Base-by-base conservation (phyloP, 2,113 vertebrate genomes). In the Pelecanoides urinatrix region DNA sequence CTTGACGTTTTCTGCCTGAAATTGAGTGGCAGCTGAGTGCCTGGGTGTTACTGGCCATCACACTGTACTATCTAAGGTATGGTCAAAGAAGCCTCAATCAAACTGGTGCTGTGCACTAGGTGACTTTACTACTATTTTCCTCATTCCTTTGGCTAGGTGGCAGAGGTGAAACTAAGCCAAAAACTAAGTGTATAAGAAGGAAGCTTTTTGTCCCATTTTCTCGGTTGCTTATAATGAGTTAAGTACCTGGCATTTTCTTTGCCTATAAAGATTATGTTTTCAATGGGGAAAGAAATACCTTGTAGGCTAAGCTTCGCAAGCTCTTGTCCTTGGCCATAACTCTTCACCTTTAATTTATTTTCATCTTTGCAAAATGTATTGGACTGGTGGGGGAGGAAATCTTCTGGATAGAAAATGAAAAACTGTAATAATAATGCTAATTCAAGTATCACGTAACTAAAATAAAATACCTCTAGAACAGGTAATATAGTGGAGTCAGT, bases 291-390 rank as follows among this genome's bases (percentile, higher is more conserved):
- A 88, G 76, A 89, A 91, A 47, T 84, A 90, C 34, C 9, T 66
- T 36, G 21, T 17, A 91, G 56, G 76, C 79, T 92, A 75, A 86
- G 88, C 52, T 94, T 72, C 1, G 1, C 2, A 16, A 83, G 88
- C 32, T 71, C 72, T 88, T 90, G 86, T 88, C 95, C 92, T 88
- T 72, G 83, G 47, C 83, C 70, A 67, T 94, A 96, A 88, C 61
- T 95, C 79, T 92, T 95, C 88, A 94, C 79, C 90, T 96, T 95
- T 78, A 90, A 93, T 94, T 94, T 85, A 92, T 94, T 96, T 95
- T 87, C 91, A 71, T 89, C 91, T 49, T 89, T 85, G 34, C 52
- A 92, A 94, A 91, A 91, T 50, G 36, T 74, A 67, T 86, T 88
- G 79, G 79, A 71, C 72, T 88, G 61, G n/a, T 49, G 40, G 55